phyloP scores from a whole-genome alignment of 2,888 invertebrate genomes.

The Thymelicus lineola region DNA sequence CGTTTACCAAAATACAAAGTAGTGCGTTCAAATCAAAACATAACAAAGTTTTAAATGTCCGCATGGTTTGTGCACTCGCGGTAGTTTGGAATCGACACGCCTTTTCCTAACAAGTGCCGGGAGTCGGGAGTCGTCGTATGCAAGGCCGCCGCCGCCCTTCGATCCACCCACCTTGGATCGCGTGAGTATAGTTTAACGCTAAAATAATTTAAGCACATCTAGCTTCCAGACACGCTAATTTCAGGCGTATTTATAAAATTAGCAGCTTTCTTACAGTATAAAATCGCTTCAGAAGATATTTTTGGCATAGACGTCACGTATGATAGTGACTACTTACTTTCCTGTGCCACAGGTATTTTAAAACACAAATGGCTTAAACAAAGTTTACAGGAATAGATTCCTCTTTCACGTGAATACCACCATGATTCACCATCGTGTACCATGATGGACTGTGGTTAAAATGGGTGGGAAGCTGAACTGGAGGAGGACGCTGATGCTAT shows the following conservation, averaged over 20 bases:
- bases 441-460: constrained; percentile 41
- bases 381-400: constrained; percentile 19
- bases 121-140: constrained; percentile 80
- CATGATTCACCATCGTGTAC: constrained; percentile 4
- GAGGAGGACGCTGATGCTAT: constrained; percentile 71
- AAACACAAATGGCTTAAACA: background rate
- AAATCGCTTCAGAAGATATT: constrained; percentile 18
- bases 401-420: background rate
- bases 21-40: constrained; percentile 7
- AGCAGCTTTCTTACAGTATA: constrained; percentile 4
- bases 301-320: constrained; percentile 14
- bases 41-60: constrained; percentile 53
- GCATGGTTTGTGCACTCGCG: constrained; percentile 56
- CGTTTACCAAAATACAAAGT: background rate
- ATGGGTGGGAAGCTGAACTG: constrained; percentile 54
- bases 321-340: constrained; percentile 8
- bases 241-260: constrained; percentile 17
- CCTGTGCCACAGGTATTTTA: constrained; percentile 4
- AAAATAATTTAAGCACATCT: constrained; percentile 39
- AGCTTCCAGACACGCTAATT: constrained; percentile 15
- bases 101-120: constrained; percentile 83
- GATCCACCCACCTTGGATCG: constrained; percentile 84
- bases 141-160: constrained; percentile 84
- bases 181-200: constrained; percentile 74
- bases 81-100: constrained; percentile 81